Conservation (phyloP, 2,113 vertebrate genomes). For the Spea bombifrons region DNA sequence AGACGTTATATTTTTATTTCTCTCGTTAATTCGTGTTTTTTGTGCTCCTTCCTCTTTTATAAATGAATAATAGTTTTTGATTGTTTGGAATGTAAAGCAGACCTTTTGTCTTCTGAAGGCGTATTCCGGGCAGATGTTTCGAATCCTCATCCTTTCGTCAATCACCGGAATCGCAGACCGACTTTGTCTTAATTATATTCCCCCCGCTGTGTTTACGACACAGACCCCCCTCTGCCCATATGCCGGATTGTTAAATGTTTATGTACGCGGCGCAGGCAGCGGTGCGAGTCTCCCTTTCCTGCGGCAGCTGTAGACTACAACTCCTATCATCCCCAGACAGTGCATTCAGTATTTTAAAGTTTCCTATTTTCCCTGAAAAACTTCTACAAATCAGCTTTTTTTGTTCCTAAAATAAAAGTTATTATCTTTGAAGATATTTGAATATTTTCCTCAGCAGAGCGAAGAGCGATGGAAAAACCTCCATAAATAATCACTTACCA, state of each 20-base stretch:
- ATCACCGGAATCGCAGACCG: conserved; percentile 33
- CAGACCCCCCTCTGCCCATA: conserved; percentile 41
- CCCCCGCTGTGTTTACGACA: conserved; percentile 34
- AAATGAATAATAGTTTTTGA: background rate
- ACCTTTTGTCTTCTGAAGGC: background rate
- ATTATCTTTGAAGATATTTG: too few species aligned
- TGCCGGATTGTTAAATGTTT: conserved; percentile 32
- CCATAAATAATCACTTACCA: too few species aligned
- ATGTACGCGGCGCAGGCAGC: background rate
- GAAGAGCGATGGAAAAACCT: too few species aligned
- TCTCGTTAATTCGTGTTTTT: too few species aligned
- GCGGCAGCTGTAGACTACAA: too few species aligned
- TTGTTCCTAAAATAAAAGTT: too few species aligned
- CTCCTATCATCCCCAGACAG: too few species aligned
- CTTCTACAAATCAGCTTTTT: too few species aligned
- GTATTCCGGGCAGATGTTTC: conserved; percentile 6
- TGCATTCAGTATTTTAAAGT: too few species aligned
- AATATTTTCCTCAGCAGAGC: too few species aligned
- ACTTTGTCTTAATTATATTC: conserved; percentile 37
- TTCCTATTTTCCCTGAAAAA: too few species aligned
- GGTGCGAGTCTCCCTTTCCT: background rate
- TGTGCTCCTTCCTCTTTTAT: background rate
- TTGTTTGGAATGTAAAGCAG: background rate
- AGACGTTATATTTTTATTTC: too few species aligned
- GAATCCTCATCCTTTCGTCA: conserved; percentile 4